Evolutionary conservation across 1,140 invertebrate species (phyloP), one percentile per base, ranked within the genome.

Genomic region (Dreissena polymorpha): DNA sequence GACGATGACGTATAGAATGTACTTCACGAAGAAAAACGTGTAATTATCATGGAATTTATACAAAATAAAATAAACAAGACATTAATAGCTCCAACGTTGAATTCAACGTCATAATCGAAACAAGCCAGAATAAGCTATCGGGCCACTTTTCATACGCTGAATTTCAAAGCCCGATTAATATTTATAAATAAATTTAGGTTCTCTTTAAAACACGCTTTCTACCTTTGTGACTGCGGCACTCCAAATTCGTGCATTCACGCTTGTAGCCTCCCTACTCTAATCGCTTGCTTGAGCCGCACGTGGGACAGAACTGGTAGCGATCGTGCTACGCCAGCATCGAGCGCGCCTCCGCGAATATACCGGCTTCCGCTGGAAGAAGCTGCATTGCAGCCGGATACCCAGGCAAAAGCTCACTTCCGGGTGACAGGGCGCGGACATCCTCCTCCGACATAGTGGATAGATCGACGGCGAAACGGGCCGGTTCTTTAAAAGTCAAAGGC

Each of bases 261-360:
- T 92, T 91, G 70, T 91, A 91, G 10, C 92, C 93, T 18, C 92
- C 90, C 49, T 93, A 89, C 50, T 91, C 90, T 23, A 92, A 49
- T 10, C 55, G 82, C 12, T 92, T 90, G 13, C 84, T 57, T 73
- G 86, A 89, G 0, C 93, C 93, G 91, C 94, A 94, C 6, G 90
- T 91, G 10, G 93, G 89, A 87, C 94, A 94, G 86, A 93, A 94
- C 63, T 91, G 90, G 71, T 92, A 92, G 0, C 86, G 87, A 51
- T 92, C 88, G 71, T 94, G 88, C 94, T 94, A 94, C 6, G 90
- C 91, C 49, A 94, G 65, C 29, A 94, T 86, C 5, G 93, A 92
- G 55, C 93, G 87, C 14, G 93, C 93, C 85, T 92, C 91, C 0
- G 89, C 89, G 87, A 88, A 90, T 77, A 93, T 88, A 16, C 89